Conservation (phyloP, 2,888 invertebrate genomes). For the Creontiades dilutus region DNA sequence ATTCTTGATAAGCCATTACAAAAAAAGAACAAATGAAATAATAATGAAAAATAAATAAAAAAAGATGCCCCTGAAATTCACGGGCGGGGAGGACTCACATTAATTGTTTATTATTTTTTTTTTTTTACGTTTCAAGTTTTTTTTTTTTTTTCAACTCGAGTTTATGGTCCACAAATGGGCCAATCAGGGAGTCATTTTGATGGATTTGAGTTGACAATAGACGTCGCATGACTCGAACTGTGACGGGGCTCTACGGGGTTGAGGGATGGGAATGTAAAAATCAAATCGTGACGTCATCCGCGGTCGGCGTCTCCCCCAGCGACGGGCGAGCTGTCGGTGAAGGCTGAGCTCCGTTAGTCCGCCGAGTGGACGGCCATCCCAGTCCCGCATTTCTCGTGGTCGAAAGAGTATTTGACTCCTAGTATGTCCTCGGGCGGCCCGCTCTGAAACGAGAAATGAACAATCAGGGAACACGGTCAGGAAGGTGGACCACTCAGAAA, state of each 20-base stretch:
- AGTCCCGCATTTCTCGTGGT: slow-evolving; percentile 7
- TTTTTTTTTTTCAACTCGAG: background rate
- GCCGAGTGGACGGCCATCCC: slow-evolving; percentile 9
- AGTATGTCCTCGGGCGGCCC: background rate
- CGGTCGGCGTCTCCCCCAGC: background rate
- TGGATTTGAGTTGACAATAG: no score
- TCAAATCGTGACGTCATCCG: slow-evolving; percentile 32
- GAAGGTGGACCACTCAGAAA: no score
- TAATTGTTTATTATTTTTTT: no score
- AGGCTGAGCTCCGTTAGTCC: background rate
- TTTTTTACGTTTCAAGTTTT: no score
- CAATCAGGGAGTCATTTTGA: no score
- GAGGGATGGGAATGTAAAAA: slow-evolving; percentile 20
- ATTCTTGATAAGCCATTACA: background rate
- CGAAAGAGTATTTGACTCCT: background rate
- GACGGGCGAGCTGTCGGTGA: background rate
- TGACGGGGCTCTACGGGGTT: background rate
- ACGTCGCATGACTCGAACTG: no score
- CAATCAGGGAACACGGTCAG: no score
- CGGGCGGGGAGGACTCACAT: background rate
- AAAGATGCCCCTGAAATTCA: background rate
- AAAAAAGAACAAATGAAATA: background rate
- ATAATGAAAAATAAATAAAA: no score
- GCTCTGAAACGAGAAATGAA: background rate
- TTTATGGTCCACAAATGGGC: background rate